Evolutionary conservation across 2,113 vertebrate genomes (phyloP).

Genomic region (Trichechus manatus): DNA sequence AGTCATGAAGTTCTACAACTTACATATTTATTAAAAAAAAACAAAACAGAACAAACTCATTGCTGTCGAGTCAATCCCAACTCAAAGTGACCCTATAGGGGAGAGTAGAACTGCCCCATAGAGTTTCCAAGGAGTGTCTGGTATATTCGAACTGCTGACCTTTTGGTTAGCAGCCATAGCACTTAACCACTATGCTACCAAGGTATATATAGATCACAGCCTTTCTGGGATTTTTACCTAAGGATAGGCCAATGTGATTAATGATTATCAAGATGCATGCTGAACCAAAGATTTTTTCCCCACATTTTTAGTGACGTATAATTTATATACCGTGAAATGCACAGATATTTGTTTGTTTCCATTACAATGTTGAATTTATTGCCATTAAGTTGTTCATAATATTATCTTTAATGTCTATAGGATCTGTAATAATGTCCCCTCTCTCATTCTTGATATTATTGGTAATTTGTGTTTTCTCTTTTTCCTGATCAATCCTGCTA

Average conservation of each 20-base stretch:
- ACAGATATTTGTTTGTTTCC: slow-evolving; percentile 7
- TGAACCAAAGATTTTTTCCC: not conserved
- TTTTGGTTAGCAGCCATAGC: too few species aligned
- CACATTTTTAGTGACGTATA: not conserved
- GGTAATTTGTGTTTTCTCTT: not conserved
- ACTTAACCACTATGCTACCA: too few species aligned
- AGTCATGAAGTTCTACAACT: not conserved
- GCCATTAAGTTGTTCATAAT: slow-evolving; percentile 23
- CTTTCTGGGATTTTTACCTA: not conserved
- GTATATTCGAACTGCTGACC: too few species aligned
- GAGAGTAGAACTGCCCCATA: too few species aligned
- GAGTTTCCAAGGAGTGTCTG: too few species aligned
- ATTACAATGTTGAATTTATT: slow-evolving; percentile 30
- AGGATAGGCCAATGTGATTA: not conserved
- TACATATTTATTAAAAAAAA: not conserved
- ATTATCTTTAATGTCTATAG: not conserved
- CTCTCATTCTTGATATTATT: not conserved
- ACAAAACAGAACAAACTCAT: too few species aligned
- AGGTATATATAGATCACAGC: not conserved
- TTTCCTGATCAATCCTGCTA: not conserved
- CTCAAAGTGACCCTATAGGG: too few species aligned
- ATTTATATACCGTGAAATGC: not conserved
- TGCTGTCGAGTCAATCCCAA: too few species aligned
- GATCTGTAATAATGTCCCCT: not conserved
- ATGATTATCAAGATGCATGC: not conserved